Conservation (phyloP, 2,888 invertebrate species). For the Philereme vetulata region DNA sequence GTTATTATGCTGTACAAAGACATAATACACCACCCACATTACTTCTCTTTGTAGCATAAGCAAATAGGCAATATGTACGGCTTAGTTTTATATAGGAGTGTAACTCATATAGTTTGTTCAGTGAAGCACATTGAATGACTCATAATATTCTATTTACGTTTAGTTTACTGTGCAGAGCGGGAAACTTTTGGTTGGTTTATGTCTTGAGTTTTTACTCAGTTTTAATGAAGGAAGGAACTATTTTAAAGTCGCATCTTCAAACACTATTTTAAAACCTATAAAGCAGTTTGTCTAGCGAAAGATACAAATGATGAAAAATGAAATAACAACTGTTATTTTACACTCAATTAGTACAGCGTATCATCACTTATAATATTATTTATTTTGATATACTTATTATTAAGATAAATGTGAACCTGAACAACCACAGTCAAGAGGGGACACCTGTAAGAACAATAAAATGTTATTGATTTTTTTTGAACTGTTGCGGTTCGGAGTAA, state of each 20-base stretch:
- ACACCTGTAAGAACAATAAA: too few species aligned
- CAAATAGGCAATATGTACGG: constrained; percentile 45
- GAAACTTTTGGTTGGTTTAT: constrained; percentile 32
- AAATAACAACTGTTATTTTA: too few species aligned
- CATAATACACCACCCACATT: constrained; percentile 28
- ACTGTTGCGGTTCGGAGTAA: too few species aligned
- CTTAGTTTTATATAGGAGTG: constrained; percentile 41
- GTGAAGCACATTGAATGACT: constrained; percentile 44
- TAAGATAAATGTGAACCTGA: too few species aligned
- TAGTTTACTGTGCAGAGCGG: constrained; percentile 30
- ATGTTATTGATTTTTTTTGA: too few species aligned
- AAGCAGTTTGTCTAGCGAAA: too few species aligned
- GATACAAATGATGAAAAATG: too few species aligned
- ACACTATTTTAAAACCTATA: not conserved
- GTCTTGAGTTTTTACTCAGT: constrained; percentile 7
- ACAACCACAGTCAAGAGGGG: too few species aligned
- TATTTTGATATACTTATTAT: too few species aligned
- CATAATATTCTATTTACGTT: constrained; percentile 50
- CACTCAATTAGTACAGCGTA: too few species aligned
- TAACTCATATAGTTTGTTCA: constrained; percentile 41
- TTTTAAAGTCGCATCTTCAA: not conserved
- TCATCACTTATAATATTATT: too few species aligned
- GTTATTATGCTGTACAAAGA: constrained; percentile 34
- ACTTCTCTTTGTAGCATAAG: constrained; percentile 43
- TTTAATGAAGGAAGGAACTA: not conserved